Percentiles rank a stretch among this genome's conserved stretches.
phyloP scores from a whole-genome alignment of 1,140 invertebrate genomes.

The Chionoecetes opilio region DNA sequence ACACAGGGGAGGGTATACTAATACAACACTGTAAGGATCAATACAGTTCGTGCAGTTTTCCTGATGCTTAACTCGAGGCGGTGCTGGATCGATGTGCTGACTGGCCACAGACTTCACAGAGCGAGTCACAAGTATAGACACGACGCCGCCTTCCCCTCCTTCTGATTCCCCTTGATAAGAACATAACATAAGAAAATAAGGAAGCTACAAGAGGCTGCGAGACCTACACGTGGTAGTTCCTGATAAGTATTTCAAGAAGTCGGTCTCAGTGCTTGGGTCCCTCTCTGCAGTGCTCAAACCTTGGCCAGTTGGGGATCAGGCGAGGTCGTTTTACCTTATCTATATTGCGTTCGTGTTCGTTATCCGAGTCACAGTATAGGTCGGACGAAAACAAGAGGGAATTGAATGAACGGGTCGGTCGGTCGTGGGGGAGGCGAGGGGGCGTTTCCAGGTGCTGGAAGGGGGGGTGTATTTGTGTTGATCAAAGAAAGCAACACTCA shows the following conservation, averaged over 20 bases:
- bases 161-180: background rate
- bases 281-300: background rate
- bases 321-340: constrained; percentile 28
- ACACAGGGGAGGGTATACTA: constrained; percentile 35
- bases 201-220: too few relatives aligned
- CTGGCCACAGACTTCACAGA: background rate
- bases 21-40: background rate
- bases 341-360: constrained; percentile 11
- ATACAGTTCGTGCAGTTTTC: constrained; percentile 19
- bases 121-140: background rate
- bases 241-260: background rate
- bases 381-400: background rate
- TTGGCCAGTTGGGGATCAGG: background rate
- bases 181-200: too few relatives aligned
- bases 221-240: too few relatives aligned
- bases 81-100: constrained; percentile 4
- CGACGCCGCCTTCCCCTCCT: too few relatives aligned
- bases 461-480: too few relatives aligned
- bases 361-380: background rate
- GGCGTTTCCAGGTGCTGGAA: background rate
- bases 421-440: background rate
- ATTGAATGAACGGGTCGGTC: background rate
- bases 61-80: constrained; percentile 24
- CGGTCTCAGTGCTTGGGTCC: background rate
- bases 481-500: constrained; percentile 29